A percentile compares a stretch with the other conserved stretches of the same genome.
phyloP scores from a whole-genome alignment of 2,797 vertebrate genomes.

The Fratercula arctica region DNA sequence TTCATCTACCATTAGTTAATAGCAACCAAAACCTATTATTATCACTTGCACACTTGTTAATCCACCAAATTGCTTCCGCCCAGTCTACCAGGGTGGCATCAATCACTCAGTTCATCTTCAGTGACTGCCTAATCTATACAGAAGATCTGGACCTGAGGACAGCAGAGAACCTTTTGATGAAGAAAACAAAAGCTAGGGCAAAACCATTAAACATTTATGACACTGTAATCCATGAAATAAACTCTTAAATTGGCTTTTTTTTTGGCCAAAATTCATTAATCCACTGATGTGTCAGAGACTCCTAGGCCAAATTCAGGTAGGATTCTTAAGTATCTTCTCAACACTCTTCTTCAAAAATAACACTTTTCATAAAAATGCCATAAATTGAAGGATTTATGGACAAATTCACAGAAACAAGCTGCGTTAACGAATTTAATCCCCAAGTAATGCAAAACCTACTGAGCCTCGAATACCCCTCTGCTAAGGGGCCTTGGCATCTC shows the following conservation, averaged over 20 bases:
- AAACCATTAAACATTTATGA: fast-evolving
- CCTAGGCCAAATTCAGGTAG: not conserved
- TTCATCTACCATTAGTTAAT: not conserved
- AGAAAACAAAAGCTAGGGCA: not conserved
- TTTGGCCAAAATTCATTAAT: not conserved
- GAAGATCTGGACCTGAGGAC: not conserved
- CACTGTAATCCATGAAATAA: not conserved
- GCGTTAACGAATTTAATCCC: not conserved
- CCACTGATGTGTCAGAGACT: not conserved
- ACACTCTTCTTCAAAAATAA: not conserved
- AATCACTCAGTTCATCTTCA: not conserved
- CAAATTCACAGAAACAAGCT: not conserved
- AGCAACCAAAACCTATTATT: not conserved
- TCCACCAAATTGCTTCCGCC: not conserved
- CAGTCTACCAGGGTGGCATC: not conserved
- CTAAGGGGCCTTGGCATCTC: not conserved
- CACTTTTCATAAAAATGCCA: not conserved
- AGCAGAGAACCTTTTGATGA: not conserved
- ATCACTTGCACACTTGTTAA: not conserved
- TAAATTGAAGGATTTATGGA: not conserved
- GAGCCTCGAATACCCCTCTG: not conserved
- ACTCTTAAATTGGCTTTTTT: not conserved
- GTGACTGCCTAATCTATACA: not conserved
- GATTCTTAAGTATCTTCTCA: not conserved
- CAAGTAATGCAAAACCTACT: not conserved